These are phyloP conservation scores for Esperia sulphurella DNA, from an alignment of 2,888 invertebrate genomes.

Conservation along the genomic window DNA sequence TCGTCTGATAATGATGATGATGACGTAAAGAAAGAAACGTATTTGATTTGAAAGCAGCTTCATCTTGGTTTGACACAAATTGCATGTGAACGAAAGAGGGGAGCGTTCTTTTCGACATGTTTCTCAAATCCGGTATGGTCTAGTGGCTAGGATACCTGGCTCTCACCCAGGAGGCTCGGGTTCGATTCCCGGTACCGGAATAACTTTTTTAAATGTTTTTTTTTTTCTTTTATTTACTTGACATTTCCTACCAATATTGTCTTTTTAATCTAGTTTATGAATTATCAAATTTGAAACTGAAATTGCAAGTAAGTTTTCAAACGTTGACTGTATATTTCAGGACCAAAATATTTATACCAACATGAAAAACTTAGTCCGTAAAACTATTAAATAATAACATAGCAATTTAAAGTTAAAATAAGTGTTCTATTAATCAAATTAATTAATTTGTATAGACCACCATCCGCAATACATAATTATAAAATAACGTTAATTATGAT, in stretches of 20 bases:
- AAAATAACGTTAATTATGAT: no score
- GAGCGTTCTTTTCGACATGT: neutral
- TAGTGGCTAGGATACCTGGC: slow-evolving; percentile 86
- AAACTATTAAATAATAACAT: neutral
- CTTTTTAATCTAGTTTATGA: no score
- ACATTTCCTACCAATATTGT: no score
- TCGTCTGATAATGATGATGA: no score
- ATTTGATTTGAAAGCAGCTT: no score
- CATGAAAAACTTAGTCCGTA: neutral
- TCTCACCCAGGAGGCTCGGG: slow-evolving; percentile 74
- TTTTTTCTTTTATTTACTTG: neutral
- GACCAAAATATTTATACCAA: no score
- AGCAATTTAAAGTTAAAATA: neutral
- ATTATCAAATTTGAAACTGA: no score
- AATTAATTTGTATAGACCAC: neutral
- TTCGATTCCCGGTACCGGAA: slow-evolving; percentile 82
- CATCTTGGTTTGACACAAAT: no score
- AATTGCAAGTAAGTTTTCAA: no score
- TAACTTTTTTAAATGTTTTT: slow-evolving; percentile 5
- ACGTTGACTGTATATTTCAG: no score
- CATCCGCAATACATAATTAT: neutral
- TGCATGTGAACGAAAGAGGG: no score
- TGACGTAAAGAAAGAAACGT: no score
- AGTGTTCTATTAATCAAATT: neutral
- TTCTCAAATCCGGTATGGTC: slow-evolving; percentile 66